Conservation (phyloP, 2,797 vertebrate species). For the Crocodylus rhombifer region DNA sequence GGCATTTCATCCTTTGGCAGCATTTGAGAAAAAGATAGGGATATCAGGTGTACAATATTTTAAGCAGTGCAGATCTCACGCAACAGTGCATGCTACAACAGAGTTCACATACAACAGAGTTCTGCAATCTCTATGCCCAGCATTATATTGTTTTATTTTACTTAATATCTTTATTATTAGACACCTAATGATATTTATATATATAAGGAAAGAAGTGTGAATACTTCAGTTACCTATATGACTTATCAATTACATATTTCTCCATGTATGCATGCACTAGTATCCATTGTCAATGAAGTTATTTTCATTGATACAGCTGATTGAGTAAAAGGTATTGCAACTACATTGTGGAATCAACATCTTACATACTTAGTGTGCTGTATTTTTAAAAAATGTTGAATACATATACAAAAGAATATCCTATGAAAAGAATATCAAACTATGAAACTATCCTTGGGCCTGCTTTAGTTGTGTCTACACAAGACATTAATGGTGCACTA, state of each 20-base stretch:
- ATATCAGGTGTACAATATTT: accelerated
- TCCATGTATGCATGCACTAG: background rate
- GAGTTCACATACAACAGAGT: background rate
- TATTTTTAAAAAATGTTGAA: accelerated
- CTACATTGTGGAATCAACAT: accelerated
- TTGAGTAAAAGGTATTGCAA: background rate
- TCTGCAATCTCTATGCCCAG: too few species aligned
- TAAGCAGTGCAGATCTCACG: accelerated
- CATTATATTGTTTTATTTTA: too few species aligned
- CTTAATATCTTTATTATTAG: too few species aligned
- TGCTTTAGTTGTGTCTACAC: accelerated
- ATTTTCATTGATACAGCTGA: accelerated
- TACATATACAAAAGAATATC: accelerated
- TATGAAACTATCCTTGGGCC: too few species aligned
- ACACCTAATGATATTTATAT: background rate
- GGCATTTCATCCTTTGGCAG: too few species aligned
- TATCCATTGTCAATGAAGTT: background rate
- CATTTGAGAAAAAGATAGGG: background rate
- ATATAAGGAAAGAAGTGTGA: background rate
- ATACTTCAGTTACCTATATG: background rate
- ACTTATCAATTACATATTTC: background rate
- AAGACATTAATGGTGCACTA: background rate
- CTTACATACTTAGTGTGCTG: accelerated
- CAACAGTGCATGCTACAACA: background rate
- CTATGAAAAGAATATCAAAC: too few species aligned